Percentiles rank a stretch among this genome's conserved stretches.
These are phyloP conservation scores for Lymantria monacha DNA, from an alignment of 2,888 invertebrate genomes.

Conservation along the genomic window DNA sequence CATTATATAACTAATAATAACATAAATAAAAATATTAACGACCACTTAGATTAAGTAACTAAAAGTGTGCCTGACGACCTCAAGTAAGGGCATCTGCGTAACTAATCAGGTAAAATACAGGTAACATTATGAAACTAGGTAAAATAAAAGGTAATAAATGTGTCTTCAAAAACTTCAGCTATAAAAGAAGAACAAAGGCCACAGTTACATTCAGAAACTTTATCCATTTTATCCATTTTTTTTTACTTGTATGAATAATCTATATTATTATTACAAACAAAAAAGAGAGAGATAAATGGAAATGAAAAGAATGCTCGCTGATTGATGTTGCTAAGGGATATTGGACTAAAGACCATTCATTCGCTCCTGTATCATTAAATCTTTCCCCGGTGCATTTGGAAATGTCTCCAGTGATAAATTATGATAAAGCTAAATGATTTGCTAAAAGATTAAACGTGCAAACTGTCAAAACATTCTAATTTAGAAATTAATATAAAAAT, in stretches of 20 bases:
- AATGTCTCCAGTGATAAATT: constrained; percentile 29
- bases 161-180: too few species aligned
- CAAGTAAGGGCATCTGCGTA: too few species aligned
- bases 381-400: constrained; percentile 37
- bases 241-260: constrained; percentile 4
- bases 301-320: constrained; percentile 46
- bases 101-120: too few species aligned
- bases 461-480: constrained; percentile 25
- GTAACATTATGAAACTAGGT: too few species aligned
- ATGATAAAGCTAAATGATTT: constrained; percentile 14
- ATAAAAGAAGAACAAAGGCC: too few species aligned
- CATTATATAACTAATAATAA: too few species aligned
- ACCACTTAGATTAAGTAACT: too few species aligned
- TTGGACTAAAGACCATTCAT: constrained; percentile 15
- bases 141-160: too few species aligned
- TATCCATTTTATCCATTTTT: constrained; percentile 14
- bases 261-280: not conserved
- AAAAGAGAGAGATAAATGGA: not conserved
- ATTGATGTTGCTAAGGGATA: constrained; percentile 38
- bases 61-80: too few species aligned
- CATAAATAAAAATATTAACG: too few species aligned
- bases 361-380: constrained; percentile 37
- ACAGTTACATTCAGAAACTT: too few species aligned
- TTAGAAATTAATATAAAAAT: constrained; percentile 14
- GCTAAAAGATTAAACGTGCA: constrained; percentile 35